Base-by-base conservation (phyloP, 2,113 vertebrate genomes). In the Hippocampus abdominalis region DNA sequence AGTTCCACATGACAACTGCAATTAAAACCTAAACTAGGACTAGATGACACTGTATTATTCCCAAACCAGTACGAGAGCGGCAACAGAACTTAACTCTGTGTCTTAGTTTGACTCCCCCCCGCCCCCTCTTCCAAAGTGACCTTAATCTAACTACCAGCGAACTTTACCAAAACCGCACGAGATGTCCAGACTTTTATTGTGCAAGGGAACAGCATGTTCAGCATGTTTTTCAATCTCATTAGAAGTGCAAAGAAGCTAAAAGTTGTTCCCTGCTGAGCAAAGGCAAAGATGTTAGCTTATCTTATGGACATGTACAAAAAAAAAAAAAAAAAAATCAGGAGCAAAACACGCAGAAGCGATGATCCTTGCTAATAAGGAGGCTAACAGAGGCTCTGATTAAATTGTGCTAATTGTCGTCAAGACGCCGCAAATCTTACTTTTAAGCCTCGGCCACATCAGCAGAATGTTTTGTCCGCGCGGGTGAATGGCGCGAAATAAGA, bases 211-310 rank as follows among this genome's bases (percentile, higher is more conserved):
- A 27, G 54, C 54, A 57, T 57, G 54, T 60, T 60, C 57, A 60
- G 25, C 57, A 60, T 60, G 57, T 60, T 60, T 60, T 60, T 18
- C 27, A 13, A 29, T 60, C 57, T 60, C 57, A 60, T 60, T 60
- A 60, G 62, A 64, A 40, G 62, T 23, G 39, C 13, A n/a, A 36
- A 63, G 39, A 20, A 63, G 18, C 29, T 42, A 36, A 40, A 72
- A 77, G 79, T 68, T 77, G 81, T 76, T 82, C 75, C 73, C 69
- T 76, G 73, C 23, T 46, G 63, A 46, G 40, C 1, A 46, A 64
- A 74, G 64, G 72, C 81, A 80, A 87, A 81, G 60, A 77, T 69
- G 59, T 64, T 66, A 53, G 69, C 81, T 91, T 87, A 87, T 89
- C 86, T 86, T 73, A 16, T 59, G 65, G 54, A 72, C 51, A 72